phyloP scores from a whole-genome alignment of 1,140 invertebrate species.

The Psilanteris sp. region DNA sequence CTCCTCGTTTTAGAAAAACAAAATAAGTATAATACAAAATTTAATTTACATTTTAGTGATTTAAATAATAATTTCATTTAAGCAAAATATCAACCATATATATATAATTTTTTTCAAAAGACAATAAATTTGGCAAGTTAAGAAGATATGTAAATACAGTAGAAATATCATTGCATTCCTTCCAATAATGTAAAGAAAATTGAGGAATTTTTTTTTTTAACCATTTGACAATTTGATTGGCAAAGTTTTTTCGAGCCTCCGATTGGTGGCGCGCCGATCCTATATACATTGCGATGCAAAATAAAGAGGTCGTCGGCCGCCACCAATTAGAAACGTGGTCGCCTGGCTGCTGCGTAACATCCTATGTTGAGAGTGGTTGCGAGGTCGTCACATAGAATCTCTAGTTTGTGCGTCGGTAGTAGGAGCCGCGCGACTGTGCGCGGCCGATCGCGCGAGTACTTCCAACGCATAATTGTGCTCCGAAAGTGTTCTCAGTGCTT shows the following conservation, averaged over 20 bases:
- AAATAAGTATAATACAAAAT: no score
- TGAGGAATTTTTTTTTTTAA: no score
- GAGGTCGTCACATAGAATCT: slow-evolving; percentile 20
- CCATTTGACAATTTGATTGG: no score
- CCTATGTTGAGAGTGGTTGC: slow-evolving; percentile 11
- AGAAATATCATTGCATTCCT: no score
- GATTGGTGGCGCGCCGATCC: slow-evolving; percentile 48
- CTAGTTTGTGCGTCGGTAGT: slow-evolving; percentile 41
- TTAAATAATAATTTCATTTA: no score
- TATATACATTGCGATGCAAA: slow-evolving; percentile 40
- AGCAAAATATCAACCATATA: no score
- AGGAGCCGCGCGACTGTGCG: slow-evolving; percentile 2
- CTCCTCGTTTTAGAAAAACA: no score
- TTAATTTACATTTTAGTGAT: no score
- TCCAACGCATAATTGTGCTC: not conserved
- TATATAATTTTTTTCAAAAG: no score
- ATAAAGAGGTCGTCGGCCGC: slow-evolving; percentile 60
- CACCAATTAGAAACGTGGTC: slow-evolving; percentile 58
- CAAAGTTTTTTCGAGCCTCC: slow-evolving; percentile 38
- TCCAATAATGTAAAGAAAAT: no score
- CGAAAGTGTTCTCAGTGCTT: not conserved
- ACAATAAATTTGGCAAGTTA: no score
- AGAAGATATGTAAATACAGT: no score
- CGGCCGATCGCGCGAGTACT: not conserved
- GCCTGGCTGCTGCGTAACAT: slow-evolving; percentile 41